Evolutionary conservation across 2,888 invertebrate species (phyloP).

Genomic region (Latheticus oryzae): DNA sequence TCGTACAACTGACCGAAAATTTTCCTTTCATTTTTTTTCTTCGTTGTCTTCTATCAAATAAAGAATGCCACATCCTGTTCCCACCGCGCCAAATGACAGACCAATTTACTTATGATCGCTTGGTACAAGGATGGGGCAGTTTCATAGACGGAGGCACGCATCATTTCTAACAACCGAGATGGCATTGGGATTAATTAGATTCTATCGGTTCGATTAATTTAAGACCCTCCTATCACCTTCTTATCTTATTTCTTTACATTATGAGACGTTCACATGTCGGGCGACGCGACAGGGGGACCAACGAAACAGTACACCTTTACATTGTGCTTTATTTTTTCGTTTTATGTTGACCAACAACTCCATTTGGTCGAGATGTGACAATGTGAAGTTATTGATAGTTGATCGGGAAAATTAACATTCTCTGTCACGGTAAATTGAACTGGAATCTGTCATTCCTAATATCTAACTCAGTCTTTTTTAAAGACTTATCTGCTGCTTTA

Average conservation of each 20-base stretch:
- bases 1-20: slow-evolving; percentile 4
- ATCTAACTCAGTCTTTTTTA: neutral
- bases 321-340: slow-evolving; percentile 4
- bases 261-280: slow-evolving; percentile 30
- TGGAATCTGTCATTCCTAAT: neutral
- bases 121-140: slow-evolving; percentile 36
- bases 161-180: slow-evolving; percentile 37
- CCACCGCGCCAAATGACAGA: slow-evolving; percentile 9
- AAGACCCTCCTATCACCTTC: slow-evolving; percentile 29
- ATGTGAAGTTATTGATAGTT: slow-evolving; percentile 2
- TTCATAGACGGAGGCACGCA: slow-evolving; percentile 30
- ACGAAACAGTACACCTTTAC: slow-evolving; percentile 15
- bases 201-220: slow-evolving; percentile 42
- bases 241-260: slow-evolving; percentile 32
- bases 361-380: slow-evolving; percentile 1
- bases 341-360: slow-evolving; percentile 9
- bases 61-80: slow-evolving; percentile 13
- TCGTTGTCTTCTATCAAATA: neutral
- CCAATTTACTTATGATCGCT: slow-evolving; percentile 36
- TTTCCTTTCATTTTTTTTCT: slow-evolving; percentile 1
- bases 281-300: slow-evolving; percentile 3
- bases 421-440: neutral
- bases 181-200: slow-evolving; percentile 42
- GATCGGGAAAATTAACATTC: neutral
- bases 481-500: too few species aligned